These are phyloP conservation scores for Nephila pilipes DNA, from an alignment of 1,140 invertebrate species.

Conservation along the genomic window DNA sequence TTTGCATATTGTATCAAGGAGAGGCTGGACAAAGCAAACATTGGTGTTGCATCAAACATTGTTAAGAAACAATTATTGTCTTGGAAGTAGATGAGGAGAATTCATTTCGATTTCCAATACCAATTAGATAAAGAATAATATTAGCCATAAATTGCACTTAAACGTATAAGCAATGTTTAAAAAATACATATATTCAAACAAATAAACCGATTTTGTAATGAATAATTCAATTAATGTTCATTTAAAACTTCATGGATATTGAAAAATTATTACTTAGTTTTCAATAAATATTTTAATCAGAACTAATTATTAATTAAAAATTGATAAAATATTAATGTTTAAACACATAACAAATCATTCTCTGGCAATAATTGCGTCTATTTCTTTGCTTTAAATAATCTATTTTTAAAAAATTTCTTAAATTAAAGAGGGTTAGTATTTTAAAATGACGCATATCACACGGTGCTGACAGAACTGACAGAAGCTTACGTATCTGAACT, in stretches of 20 bases:
- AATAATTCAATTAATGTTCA: too few species aligned
- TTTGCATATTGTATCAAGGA: neutral
- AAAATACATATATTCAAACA: too few species aligned
- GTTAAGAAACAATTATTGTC: neutral
- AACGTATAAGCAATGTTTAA: neutral
- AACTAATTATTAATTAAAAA: too few species aligned
- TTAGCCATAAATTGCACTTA: neutral
- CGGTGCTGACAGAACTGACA: conserved; percentile 66
- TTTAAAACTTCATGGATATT: too few species aligned
- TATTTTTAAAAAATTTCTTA: too few species aligned
- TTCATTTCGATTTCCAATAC: neutral
- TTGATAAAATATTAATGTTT: too few species aligned
- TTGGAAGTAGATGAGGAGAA: neutral
- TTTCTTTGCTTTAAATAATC: neutral
- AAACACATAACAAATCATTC: too few species aligned
- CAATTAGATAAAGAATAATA: neutral
- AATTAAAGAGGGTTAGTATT: too few species aligned
- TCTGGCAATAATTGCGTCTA: neutral
- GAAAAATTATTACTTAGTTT: too few species aligned
- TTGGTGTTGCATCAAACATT: too few species aligned
- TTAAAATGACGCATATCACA: conserved; percentile 61
- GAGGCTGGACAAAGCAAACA: conserved; percentile 1
- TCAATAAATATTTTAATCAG: too few species aligned
- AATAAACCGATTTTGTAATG: too few species aligned
- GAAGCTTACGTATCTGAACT: conserved; percentile 75